These are phyloP conservation scores for Thalassaphorura encarpata DNA, from an alignment of 1,140 invertebrate genomes.

Conservation along the genomic window DNA sequence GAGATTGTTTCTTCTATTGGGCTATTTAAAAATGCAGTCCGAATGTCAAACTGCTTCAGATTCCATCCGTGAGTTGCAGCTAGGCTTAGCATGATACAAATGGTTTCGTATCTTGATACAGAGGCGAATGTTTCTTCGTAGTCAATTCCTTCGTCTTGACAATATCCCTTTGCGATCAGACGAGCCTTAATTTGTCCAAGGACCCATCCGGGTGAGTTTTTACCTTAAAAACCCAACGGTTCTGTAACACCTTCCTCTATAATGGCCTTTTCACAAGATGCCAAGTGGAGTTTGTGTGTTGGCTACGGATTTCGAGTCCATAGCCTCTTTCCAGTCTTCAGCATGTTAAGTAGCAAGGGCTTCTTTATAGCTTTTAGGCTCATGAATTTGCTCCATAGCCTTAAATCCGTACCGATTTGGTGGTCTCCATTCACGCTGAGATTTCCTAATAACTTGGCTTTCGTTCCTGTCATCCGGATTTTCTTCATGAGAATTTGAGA, in stretches of 20 bases:
- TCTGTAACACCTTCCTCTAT: not conserved
- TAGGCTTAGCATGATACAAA: slow-evolving; percentile 37
- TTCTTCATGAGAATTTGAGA: too few species aligned
- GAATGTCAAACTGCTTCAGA: slow-evolving; percentile 36
- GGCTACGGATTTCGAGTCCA: not conserved
- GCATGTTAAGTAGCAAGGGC: not conserved
- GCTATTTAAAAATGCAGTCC: slow-evolving; percentile 39
- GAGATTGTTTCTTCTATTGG: slow-evolving; percentile 38
- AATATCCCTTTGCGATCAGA: not conserved
- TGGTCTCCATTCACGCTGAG: not conserved
- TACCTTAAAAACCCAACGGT: not conserved
- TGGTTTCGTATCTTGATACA: slow-evolving; percentile 28
- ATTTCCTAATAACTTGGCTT: not conserved
- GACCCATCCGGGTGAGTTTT: not conserved
- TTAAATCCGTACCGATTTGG: not conserved
- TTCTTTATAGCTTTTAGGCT: not conserved
- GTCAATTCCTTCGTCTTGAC: not conserved
- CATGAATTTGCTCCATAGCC: too few species aligned
- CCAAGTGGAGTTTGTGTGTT: not conserved
- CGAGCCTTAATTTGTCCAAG: slow-evolving; percentile 3
- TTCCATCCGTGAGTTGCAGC: slow-evolving; percentile 34
- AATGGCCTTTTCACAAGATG: not conserved
- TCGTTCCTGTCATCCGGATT: not conserved
- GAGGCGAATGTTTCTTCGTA: not conserved
- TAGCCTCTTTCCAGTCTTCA: not conserved